Conservation (phyloP, 2,797 vertebrate species). For the Sardinella longiceps region DNA sequence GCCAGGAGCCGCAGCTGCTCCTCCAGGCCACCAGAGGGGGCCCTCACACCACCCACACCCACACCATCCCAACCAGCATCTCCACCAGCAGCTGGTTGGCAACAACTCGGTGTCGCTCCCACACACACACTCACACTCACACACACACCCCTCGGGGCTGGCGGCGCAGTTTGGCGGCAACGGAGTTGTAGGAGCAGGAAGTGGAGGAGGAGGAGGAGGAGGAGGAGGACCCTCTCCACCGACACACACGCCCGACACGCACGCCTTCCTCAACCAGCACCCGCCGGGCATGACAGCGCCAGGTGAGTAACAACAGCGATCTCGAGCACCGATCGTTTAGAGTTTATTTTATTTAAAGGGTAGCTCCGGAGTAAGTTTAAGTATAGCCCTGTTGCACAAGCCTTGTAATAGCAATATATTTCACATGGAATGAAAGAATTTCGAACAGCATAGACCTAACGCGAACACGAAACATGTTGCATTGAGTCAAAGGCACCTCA, state of each 20-base stretch:
- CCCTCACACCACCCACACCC: conserved; percentile 61
- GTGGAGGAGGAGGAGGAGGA: not conserved
- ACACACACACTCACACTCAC: conserved; percentile 58
- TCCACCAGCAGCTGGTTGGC: not conserved
- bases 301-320: conserved; percentile 68
- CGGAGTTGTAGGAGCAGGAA: not conserved
- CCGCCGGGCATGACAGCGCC: conserved; percentile 79
- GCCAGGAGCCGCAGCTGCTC: not conserved
- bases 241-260: conserved; percentile 62
- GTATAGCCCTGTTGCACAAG: no score
- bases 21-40: conserved; percentile 7
- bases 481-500: no score
- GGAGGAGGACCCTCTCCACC: not conserved
- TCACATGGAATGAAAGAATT: no score
- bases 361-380: no score
- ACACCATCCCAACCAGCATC: conserved; percentile 39
- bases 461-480: no score
- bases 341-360: no score
- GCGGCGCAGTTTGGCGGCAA: conserved; percentile 26
- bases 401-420: no score
- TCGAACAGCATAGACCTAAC: no score
- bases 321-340: no score
- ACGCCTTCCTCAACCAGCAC: conserved; percentile 83
- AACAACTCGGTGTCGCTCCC: not conserved
- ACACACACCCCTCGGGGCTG: conserved; percentile 62